phyloP scores from a whole-genome alignment of 1,140 invertebrate species.

The Teleogryllus occipitalis region DNA sequence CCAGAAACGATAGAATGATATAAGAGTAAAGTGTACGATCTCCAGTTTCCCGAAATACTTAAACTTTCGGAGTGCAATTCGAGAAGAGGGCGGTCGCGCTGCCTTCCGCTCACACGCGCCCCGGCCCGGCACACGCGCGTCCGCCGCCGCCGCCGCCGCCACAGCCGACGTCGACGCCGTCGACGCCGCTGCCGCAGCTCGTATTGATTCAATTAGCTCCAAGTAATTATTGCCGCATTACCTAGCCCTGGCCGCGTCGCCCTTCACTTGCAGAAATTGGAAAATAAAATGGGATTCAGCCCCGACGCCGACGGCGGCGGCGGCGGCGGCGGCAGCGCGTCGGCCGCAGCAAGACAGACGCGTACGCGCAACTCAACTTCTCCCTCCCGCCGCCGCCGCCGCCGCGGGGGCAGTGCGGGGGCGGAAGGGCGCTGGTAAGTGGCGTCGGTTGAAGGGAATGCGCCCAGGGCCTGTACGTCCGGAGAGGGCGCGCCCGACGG shows the following conservation, averaged over 20 bases:
- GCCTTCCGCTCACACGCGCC: not conserved
- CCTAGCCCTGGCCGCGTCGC: not conserved
- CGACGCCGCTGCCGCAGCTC: not conserved
- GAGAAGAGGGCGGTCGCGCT: too few species aligned
- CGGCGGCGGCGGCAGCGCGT: not conserved
- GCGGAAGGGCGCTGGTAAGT: not conserved
- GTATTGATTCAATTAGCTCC: not conserved
- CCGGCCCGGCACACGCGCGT: not conserved
- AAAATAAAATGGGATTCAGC: constrained; percentile 1
- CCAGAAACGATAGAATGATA: too few species aligned
- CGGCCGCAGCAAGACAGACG: constrained; percentile 2
- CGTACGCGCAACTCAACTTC: not conserved
- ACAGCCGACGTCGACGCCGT: too few species aligned
- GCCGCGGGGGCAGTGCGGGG: not conserved
- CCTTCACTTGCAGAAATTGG: constrained; percentile 3
- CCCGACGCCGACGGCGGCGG: not conserved
- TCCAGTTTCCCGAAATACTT: too few species aligned
- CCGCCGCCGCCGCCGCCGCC: too few species aligned
- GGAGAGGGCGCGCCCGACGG: not conserved
- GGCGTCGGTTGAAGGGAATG: not conserved
- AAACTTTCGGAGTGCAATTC: too few species aligned
- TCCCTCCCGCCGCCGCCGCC: not conserved
- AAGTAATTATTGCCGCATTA: not conserved
- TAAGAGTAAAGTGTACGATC: too few species aligned
- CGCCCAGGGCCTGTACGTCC: not conserved